Conservation (phyloP, 2,113 vertebrate genomes). For the Echinops telfairi region DNA sequence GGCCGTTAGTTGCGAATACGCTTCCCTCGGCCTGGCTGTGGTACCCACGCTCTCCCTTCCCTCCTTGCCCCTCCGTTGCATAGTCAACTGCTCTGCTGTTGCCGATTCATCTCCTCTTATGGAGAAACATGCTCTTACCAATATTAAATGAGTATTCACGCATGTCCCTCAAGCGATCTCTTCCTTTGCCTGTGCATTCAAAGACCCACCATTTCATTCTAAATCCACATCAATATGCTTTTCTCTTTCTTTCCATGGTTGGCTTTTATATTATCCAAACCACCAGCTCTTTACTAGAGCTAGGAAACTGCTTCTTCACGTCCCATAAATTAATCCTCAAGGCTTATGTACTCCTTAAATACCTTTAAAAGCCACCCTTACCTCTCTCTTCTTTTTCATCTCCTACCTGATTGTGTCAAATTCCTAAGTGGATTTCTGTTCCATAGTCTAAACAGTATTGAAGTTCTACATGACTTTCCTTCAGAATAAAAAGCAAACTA, state of each 20-base stretch:
- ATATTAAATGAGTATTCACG: neutral
- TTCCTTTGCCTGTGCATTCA: neutral
- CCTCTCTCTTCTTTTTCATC: neutral
- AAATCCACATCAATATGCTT: neutral
- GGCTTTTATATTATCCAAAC: neutral
- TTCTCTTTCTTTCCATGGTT: neutral
- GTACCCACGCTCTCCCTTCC: neutral
- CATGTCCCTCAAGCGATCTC: accelerated
- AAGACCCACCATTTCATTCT: neutral
- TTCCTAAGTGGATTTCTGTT: neutral
- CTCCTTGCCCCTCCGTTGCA: neutral
- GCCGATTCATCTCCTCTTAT: neutral
- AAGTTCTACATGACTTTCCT: neutral
- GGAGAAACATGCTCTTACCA: neutral
- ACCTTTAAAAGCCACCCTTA: neutral
- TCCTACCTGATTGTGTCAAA: neutral
- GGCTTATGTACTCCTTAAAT: neutral
- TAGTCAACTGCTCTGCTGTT: slow-evolving; percentile 8
- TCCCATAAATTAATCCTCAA: neutral
- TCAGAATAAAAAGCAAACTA: neutral
- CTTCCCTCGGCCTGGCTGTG: neutral
- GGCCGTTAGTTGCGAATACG: neutral
- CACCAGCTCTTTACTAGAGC: neutral
- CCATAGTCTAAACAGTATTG: neutral
- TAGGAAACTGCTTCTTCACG: neutral